Percentiles rank a stretch among this genome's conserved stretches.
Evolutionary conservation across 2,797 vertebrate species (phyloP).

Genomic region (Chrysocyon brachyurus): DNA sequence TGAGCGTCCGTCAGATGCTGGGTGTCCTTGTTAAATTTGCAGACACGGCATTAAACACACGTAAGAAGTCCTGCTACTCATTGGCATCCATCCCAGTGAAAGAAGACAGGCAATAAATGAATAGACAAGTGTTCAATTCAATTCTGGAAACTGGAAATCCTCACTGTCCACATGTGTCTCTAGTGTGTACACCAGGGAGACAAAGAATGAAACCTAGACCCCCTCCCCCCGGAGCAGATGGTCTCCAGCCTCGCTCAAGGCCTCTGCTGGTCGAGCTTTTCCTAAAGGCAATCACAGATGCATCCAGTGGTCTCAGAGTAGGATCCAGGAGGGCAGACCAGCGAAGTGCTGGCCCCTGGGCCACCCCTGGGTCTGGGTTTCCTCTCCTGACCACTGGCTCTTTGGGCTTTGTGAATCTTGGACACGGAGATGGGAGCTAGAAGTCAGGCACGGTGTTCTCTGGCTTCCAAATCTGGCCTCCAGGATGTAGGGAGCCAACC

Average conservation of each 20-base stretch:
- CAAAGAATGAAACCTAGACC: background rate
- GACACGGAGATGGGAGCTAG: background rate
- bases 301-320: background rate
- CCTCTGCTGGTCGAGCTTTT: background rate
- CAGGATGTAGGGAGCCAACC: background rate
- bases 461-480: background rate
- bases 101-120: background rate
- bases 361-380: background rate
- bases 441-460: background rate
- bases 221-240: background rate
- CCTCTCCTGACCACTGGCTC: background rate
- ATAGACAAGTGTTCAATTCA: background rate
- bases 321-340: background rate
- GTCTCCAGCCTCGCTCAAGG: background rate
- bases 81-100: background rate
- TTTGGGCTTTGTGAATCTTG: background rate
- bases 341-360: accelerated
- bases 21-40: background rate
- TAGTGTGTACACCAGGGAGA: background rate
- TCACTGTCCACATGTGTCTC: background rate
- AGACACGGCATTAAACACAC: background rate
- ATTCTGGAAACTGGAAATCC: background rate
- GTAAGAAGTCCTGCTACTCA: background rate
- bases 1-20: background rate
- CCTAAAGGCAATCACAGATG: background rate